Evolutionary conservation across 2,113 vertebrate genomes (phyloP).

Genomic region (Cinclus cinclus): DNA sequence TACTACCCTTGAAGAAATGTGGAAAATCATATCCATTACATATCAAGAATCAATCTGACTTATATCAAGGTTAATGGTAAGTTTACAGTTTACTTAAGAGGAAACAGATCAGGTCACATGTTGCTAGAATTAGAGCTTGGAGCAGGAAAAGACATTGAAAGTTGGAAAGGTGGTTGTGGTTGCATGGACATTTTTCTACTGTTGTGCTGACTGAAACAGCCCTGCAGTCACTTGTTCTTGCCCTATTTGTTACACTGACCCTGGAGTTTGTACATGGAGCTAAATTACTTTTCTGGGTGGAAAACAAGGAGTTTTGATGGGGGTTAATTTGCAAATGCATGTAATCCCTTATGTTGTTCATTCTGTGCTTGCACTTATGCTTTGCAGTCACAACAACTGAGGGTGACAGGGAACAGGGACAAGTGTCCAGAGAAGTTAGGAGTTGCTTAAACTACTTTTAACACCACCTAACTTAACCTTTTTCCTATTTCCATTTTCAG

Average conservation of each 20-base stretch:
- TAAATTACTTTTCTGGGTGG: background rate
- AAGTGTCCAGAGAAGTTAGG: background rate
- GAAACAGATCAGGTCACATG: background rate
- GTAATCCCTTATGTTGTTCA: background rate
- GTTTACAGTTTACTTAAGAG: background rate
- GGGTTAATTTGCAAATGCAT: background rate
- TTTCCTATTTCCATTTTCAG: background rate
- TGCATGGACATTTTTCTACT: background rate
- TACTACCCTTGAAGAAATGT: background rate
- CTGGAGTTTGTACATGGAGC: background rate
- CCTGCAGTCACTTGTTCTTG: background rate
- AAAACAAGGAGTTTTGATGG: background rate
- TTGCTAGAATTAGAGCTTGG: constrained; percentile 22
- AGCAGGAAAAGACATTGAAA: constrained; percentile 45
- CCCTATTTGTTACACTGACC: background rate
- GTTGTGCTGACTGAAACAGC: background rate
- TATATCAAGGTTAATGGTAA: constrained; percentile 51
- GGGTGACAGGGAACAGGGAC: background rate
- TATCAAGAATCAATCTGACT: background rate
- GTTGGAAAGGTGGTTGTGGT: constrained; percentile 7
- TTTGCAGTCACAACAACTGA: background rate
- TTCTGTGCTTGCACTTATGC: background rate
- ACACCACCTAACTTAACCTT: background rate
- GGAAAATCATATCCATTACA: background rate
- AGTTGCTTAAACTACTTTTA: background rate